Evolutionary conservation across 2,888 invertebrate genomes (phyloP), one percentile per base, ranked within the genome.

Genomic region (Unio delphinus): DNA sequence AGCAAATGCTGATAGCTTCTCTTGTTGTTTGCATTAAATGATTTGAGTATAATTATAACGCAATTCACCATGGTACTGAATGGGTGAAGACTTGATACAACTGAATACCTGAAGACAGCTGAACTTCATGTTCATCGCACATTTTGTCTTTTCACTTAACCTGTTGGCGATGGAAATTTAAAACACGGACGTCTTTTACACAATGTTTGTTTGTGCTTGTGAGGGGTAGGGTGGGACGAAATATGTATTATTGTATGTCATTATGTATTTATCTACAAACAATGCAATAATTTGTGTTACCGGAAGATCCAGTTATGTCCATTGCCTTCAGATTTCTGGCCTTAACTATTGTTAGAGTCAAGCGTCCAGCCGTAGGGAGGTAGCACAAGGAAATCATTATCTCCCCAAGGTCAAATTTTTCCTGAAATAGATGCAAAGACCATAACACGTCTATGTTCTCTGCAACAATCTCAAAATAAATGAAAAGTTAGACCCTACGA

Each of bases 221-320:
- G 56, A 0, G 30, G 30, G 28, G 56, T 55, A 34, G 1, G 23
- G 28, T 56, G 6, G 55, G 28, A 28, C 34, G 34, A 34, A 26
- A 54, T 55, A 26, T 4, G 28, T 3, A 28, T 60, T 60, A 28
- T n/a, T 28, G 28, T 28, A 60, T 17, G 17, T 60, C 45, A 0
- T 11, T 45, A 45, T 45, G 45, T 45, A 11, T 45, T 34, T 34
- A 6, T 34, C 34, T 34, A 7, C 6, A 34, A 34, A 34, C 34
- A 45, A 45, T 60, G 17, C 17, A 28, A n/a, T 20, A 23, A n/a
- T 28, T 26, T 15, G 26, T 6, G 90, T 90, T 87, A 95, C 96
- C 96, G 83, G 96, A 97, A 55, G 95, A 95, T 80, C 97, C 97
- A 57, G 96, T 96, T 83, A 97, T 96, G 87, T 97, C 97, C 94